Evolutionary conservation across 53 echinoderm and acorn worm species (phyloP).

Genomic region (Echinarachnius parma): DNA sequence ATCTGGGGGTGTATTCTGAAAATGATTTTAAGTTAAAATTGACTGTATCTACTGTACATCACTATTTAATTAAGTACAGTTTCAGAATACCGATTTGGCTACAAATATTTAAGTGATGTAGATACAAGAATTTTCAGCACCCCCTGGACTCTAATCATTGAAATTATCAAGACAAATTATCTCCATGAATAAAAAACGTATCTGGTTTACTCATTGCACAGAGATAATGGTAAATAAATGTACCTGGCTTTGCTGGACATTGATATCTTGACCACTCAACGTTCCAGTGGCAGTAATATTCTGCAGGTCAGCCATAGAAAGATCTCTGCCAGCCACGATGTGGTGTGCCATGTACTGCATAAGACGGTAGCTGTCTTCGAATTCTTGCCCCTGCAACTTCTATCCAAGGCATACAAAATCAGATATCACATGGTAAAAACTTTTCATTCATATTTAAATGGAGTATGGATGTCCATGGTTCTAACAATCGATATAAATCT

Average conservation of each 20-base stretch:
- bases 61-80: too few species aligned
- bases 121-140: too few species aligned
- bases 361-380: constrained; percentile 8
- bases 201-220: background rate
- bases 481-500: too few species aligned
- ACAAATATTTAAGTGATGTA: too few species aligned
- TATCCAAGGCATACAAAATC: background rate
- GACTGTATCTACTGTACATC: too few species aligned
- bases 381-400: background rate
- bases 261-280: constrained; percentile 28
- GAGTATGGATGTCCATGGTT: too few species aligned
- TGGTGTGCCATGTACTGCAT: constrained; percentile 33
- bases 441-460: too few species aligned
- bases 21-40: too few species aligned
- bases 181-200: background rate
- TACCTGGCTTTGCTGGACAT: background rate
- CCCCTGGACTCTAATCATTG: background rate
- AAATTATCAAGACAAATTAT: background rate
- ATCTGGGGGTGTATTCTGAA: too few species aligned
- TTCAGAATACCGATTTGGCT: too few species aligned
- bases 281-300: background rate
- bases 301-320: constrained; percentile 8
- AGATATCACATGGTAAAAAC: too few species aligned
- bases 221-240: background rate
- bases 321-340: constrained; percentile 7